A percentile compares a stretch with the other conserved stretches of the same genome.
These are phyloP conservation scores for Helicoverpa armigera DNA, from an alignment of 1,140 invertebrate species.

Conservation along the genomic window DNA sequence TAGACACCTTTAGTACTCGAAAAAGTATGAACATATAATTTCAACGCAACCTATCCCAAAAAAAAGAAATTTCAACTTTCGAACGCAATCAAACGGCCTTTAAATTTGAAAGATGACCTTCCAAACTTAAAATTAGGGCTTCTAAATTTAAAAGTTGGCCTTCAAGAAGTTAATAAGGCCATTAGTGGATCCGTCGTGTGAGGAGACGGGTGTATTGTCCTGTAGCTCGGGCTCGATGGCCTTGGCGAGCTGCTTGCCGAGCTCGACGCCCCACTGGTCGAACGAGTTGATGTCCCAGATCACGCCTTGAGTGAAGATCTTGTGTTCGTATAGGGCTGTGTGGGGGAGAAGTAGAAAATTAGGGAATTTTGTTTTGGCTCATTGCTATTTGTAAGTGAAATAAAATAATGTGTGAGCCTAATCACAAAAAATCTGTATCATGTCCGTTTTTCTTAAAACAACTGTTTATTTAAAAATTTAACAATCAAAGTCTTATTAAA, in stretches of 20 bases:
- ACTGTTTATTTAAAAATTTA: too few species aligned
- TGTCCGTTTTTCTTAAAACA: too few species aligned
- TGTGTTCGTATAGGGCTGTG: slow-evolving; percentile 98
- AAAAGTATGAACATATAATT: too few species aligned
- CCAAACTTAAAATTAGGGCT: too few species aligned
- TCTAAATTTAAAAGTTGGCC: slow-evolving; percentile 74
- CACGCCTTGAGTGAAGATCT: slow-evolving; percentile 99
- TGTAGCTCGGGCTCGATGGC: slow-evolving; percentile 97
- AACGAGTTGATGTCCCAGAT: slow-evolving; percentile 99
- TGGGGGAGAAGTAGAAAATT: slow-evolving; percentile 60
- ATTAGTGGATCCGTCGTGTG: slow-evolving; percentile 97
- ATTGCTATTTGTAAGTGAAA: not conserved
- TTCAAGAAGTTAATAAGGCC: slow-evolving; percentile 98
- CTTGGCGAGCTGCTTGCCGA: slow-evolving; percentile 99
- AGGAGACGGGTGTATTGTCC: slow-evolving; percentile 87
- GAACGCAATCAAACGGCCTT: not conserved
- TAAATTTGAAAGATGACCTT: too few species aligned
- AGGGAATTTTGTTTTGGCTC: not conserved
- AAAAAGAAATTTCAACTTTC: not conserved
- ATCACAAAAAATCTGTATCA: too few species aligned
- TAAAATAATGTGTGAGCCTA: too few species aligned
- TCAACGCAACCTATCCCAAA: not conserved
- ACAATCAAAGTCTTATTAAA: too few species aligned
- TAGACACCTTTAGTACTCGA: too few species aligned
- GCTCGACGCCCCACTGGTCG: slow-evolving; percentile 99